Conservation (phyloP, 1,140 invertebrate genomes). For the Sitodiplosis mosellana region DNA sequence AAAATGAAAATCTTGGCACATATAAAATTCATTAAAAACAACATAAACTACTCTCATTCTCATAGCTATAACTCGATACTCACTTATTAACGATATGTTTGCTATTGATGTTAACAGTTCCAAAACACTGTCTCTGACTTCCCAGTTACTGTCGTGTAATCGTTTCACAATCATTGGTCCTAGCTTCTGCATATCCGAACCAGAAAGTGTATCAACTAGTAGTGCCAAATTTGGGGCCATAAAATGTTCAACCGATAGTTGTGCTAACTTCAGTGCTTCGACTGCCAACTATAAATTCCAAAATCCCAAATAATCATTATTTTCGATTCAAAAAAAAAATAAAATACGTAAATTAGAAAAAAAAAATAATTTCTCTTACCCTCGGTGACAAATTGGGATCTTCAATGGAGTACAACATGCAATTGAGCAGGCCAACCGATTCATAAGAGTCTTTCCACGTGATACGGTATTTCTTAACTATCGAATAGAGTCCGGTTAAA, state of each 20-base stretch:
- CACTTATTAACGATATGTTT: slow-evolving; percentile 46
- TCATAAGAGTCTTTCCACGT: slow-evolving; percentile 43
- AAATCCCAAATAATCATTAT: neutral
- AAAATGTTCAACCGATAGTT: slow-evolving; percentile 49
- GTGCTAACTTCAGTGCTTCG: slow-evolving; percentile 43
- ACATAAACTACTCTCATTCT: neutral
- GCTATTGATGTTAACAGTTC: slow-evolving; percentile 50
- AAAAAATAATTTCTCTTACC: slow-evolving; percentile 10
- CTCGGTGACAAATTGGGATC: slow-evolving; percentile 21
- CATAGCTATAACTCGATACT: too few species aligned
- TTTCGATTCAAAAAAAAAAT: neutral
- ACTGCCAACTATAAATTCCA: slow-evolving; percentile 37
- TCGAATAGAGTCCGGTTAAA: slow-evolving; percentile 36
- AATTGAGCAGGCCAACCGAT: slow-evolving; percentile 20
- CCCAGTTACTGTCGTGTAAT: slow-evolving; percentile 51
- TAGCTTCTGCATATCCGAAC: slow-evolving; percentile 39
- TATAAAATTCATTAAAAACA: neutral
- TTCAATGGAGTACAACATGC: slow-evolving; percentile 24
- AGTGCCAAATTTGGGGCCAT: slow-evolving; percentile 53
- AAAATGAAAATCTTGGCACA: neutral
- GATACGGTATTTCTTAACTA: slow-evolving; percentile 48
- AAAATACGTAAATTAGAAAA: neutral
- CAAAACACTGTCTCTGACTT: slow-evolving; percentile 50
- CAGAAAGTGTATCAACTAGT: slow-evolving; percentile 39
- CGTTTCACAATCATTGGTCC: slow-evolving; percentile 45